phyloP scores from a whole-genome alignment of 2,797 vertebrate species.

The Ispidina lecontei region DNA sequence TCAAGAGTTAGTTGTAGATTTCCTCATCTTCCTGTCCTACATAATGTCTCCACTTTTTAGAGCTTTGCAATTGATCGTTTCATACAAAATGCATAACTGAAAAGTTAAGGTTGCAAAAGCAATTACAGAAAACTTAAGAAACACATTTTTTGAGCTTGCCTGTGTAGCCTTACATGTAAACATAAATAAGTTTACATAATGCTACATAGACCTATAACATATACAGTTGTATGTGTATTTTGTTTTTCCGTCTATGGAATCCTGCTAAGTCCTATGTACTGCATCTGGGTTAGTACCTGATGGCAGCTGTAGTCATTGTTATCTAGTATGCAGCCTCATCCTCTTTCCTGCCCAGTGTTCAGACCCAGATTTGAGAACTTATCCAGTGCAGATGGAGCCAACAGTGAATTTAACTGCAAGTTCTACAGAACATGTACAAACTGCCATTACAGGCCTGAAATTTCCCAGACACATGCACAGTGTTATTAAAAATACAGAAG shows the following conservation, averaged over 20 bases:
- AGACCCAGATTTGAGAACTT: neutral
- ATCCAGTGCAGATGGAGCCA: neutral
- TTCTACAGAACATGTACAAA: neutral
- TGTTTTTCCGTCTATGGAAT: neutral
- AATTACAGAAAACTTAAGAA: neutral
- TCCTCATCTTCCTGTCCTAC: neutral
- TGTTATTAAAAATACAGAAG: conserved; percentile 14
- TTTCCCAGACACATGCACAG: neutral
- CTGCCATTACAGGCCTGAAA: neutral
- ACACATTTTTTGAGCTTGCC: neutral
- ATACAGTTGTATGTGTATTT: rapidly evolving
- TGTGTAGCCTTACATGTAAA: neutral
- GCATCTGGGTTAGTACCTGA: neutral
- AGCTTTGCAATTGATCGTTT: neutral
- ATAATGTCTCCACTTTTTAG: neutral
- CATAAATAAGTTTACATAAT: neutral
- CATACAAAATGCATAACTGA: neutral
- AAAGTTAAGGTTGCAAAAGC: neutral
- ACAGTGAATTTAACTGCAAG: neutral
- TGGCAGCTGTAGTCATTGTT: neutral
- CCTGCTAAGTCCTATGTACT: neutral
- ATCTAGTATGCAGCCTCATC: neutral
- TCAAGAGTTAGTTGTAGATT: neutral
- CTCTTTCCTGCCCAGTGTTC: neutral
- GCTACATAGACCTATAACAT: neutral